Percentiles rank a stretch among this genome's conserved stretches.
Conservation (phyloP, 2,888 invertebrate species). For the Dorcus parallelipipedus region DNA sequence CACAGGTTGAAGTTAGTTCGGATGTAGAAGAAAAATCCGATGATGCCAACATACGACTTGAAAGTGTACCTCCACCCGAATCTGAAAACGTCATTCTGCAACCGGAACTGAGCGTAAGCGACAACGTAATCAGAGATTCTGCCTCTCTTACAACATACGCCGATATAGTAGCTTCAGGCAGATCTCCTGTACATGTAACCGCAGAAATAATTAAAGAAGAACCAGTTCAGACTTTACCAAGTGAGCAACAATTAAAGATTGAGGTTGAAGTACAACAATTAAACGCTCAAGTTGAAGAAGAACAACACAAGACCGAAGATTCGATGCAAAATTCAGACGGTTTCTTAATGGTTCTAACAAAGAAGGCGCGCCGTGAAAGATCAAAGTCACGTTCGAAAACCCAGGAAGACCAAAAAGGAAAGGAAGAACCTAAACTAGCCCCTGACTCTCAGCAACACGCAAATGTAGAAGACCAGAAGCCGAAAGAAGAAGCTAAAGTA, state of each 20-base stretch:
- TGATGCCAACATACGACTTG: not conserved
- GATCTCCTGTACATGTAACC: constrained; percentile 6
- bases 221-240: not conserved
- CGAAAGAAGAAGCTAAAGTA: constrained; percentile 6
- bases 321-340: constrained; percentile 30
- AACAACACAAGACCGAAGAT: not conserved
- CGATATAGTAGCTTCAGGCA: constrained; percentile 29
- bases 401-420: constrained; percentile 1
- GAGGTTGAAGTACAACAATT: no score
- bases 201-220: not conserved
- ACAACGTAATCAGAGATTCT: no score
- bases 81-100: constrained; percentile 5
- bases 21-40: not conserved
- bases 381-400: constrained; percentile 33
- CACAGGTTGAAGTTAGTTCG: not conserved
- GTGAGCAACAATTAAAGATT: no score
- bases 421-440: not conserved
- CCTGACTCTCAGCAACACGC: not conserved
- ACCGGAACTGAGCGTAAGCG: not conserved
- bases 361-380: constrained; percentile 33
- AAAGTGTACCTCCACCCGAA: constrained; percentile 27
- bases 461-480: constrained; percentile 2
- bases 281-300: not conserved
- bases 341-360: constrained; percentile 33
- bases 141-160: constrained; percentile 27